phyloP scores from a whole-genome alignment of 1,140 invertebrate species.

The Drosophila saltans region DNA sequence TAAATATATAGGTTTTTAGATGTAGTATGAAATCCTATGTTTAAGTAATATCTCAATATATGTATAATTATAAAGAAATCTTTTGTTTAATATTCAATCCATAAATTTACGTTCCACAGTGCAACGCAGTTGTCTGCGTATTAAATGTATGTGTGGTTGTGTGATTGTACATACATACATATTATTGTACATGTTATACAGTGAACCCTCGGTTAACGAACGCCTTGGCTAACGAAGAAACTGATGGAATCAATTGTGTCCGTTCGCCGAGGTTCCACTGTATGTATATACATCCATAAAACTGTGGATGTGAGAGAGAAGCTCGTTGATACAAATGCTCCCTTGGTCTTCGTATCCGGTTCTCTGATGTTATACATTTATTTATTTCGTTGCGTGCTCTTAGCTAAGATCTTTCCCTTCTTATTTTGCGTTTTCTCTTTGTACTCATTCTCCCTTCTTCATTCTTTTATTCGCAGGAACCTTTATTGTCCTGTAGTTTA shows the following conservation, averaged over 20 bases:
- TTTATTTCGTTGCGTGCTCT: constrained; percentile 12
- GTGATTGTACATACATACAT: too few species aligned
- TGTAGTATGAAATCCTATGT: too few species aligned
- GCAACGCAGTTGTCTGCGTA: background rate
- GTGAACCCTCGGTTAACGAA: too few species aligned
- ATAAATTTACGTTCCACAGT: background rate
- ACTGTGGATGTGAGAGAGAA: background rate
- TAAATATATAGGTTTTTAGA: too few species aligned
- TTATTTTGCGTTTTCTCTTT: too few species aligned
- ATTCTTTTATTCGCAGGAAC: background rate
- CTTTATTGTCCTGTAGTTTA: background rate
- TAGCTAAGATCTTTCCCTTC: constrained; percentile 6
- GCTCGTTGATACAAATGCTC: constrained; percentile 1
- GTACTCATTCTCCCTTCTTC: background rate
- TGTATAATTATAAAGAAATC: too few species aligned
- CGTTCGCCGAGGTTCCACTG: too few species aligned
- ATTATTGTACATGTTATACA: background rate
- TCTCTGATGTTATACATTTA: background rate
- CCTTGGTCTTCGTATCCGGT: constrained; percentile 12
- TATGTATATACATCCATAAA: too few species aligned
- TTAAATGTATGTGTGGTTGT: background rate
- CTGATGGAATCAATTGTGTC: too few species aligned
- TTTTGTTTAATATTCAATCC: background rate
- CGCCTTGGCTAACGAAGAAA: too few species aligned
- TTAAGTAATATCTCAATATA: too few species aligned